Evolutionary conservation across 2,888 invertebrate species (phyloP).

Genomic region (Muscina levida): DNA sequence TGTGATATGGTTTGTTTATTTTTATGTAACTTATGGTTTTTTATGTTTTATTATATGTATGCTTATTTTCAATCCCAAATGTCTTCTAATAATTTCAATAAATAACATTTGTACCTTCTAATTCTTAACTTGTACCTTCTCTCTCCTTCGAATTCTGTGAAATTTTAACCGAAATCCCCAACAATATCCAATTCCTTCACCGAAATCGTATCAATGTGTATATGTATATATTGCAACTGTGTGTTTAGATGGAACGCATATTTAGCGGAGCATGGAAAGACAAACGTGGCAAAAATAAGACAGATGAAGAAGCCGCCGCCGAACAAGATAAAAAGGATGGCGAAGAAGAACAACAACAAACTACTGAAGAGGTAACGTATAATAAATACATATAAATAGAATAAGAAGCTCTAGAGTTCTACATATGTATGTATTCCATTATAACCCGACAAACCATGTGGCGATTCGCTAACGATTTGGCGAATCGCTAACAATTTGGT

Average conservation of each 20-base stretch:
- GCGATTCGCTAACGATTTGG: no score
- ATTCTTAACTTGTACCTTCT: conserved; percentile 9
- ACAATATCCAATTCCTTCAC: background rate
- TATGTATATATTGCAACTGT: conserved; percentile 37
- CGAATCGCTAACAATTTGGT: no score
- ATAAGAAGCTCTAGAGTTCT: no score
- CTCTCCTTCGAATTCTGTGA: background rate
- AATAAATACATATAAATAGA: no score
- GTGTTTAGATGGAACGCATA: conserved; percentile 92
- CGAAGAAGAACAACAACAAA: conserved; percentile 57
- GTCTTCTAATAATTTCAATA: no score
- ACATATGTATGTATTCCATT: no score
- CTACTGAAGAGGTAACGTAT: conserved; percentile 71
- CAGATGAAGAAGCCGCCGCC: conserved; percentile 73
- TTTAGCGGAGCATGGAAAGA: conserved; percentile 95
- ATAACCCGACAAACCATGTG: no score
- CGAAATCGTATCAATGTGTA: conserved; percentile 12
- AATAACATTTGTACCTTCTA: conserved; percentile 40
- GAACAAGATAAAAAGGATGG: conserved; percentile 64
- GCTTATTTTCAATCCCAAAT: no score
- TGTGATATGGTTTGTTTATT: no score
- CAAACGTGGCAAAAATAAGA: conserved; percentile 83
- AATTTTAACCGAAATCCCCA: conserved; percentile 7
- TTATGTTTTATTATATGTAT: no score
- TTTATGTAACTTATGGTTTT: no score